These are phyloP conservation scores for Spheniscus humboldti DNA, from an alignment of 2,797 vertebrate species.

Conservation along the genomic window DNA sequence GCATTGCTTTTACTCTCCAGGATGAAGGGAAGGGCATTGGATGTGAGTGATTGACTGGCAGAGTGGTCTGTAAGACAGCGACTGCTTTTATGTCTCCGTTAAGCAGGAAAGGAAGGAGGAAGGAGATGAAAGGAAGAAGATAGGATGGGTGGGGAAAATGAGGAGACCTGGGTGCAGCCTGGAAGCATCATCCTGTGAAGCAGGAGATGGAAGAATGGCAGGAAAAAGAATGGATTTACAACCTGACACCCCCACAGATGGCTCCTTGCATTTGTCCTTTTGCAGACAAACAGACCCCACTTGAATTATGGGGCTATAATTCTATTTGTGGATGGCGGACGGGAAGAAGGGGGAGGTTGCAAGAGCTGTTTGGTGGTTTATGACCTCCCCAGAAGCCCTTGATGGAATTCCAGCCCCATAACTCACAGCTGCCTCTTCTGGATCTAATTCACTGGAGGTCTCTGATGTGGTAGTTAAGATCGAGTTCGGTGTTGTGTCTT, in stretches of 20 bases:
- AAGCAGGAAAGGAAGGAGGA: background rate
- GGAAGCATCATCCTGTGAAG: background rate
- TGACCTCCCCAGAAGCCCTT: constrained; percentile 56
- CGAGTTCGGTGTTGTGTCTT: background rate
- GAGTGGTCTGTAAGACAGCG: background rate
- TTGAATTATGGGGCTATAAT: constrained; percentile 62
- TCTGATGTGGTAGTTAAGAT: constrained; percentile 28
- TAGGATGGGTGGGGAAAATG: background rate
- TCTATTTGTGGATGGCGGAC: background rate
- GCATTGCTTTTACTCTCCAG: background rate
- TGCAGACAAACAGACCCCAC: constrained; percentile 50
- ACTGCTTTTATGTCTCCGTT: background rate
- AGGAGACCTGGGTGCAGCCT: background rate
- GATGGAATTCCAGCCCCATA: constrained; percentile 66
- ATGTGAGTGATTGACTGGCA: background rate
- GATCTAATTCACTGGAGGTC: constrained; percentile 34
- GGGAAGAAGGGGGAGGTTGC: background rate
- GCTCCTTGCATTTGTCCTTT: background rate
- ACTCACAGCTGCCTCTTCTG: constrained; percentile 54
- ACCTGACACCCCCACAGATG: background rate
- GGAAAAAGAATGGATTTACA: background rate
- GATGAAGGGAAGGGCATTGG: background rate
- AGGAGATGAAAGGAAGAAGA: background rate
- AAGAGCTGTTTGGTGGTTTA: constrained; percentile 43
- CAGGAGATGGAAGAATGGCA: background rate